These are phyloP conservation scores for Xestia sexstrigata DNA, from an alignment of 2,888 invertebrate species.

Conservation along the genomic window DNA sequence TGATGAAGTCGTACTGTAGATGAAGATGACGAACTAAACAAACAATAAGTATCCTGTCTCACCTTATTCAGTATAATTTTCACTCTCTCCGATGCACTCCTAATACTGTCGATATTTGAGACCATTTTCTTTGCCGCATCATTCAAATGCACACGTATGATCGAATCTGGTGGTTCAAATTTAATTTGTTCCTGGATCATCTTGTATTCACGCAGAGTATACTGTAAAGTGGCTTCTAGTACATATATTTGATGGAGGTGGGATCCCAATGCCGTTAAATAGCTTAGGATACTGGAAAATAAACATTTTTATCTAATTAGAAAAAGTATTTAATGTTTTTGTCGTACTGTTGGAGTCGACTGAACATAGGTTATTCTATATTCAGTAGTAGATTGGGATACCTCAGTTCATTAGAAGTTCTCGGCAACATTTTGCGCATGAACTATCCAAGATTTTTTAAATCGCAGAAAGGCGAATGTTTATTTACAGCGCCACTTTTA, in stretches of 20 bases:
- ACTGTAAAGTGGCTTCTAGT: constrained; percentile 90
- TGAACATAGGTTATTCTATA: background rate
- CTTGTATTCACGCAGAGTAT: constrained; percentile 85
- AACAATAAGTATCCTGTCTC: constrained; percentile 29
- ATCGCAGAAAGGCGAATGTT: background rate
- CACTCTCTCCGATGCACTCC: constrained; percentile 78
- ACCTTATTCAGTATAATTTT: constrained; percentile 79
- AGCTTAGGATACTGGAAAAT: constrained; percentile 89
- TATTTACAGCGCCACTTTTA: too few species aligned
- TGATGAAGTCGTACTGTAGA: background rate
- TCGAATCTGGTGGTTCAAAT: constrained; percentile 82
- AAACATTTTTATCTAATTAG: background rate
- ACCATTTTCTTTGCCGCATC: constrained; percentile 75
- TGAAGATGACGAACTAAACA: background rate
- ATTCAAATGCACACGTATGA: constrained; percentile 71
- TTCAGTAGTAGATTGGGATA: background rate
- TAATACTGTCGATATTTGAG: constrained; percentile 77
- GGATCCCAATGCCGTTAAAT: constrained; percentile 88
- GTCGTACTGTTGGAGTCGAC: background rate
- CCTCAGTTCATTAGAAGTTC: background rate
- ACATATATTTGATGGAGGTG: constrained; percentile 91
- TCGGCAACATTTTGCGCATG: background rate
- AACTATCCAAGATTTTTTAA: background rate
- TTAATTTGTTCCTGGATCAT: constrained; percentile 79
- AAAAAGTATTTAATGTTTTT: background rate